Conservation (phyloP, 2,888 invertebrate species). For the Tenodera sinensis region DNA sequence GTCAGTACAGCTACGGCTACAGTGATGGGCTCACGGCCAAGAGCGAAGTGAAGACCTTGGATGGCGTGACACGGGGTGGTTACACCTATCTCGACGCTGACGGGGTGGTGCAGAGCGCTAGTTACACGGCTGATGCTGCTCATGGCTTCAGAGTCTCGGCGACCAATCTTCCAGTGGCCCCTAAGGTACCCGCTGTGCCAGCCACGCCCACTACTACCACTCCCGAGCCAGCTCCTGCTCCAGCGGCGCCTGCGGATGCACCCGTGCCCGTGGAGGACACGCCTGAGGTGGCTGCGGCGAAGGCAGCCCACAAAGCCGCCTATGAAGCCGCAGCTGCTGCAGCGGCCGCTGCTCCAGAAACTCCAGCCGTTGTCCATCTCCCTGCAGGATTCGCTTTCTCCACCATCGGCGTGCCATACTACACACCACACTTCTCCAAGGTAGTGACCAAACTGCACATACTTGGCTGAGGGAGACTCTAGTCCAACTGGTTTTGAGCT, state of each 20-base stretch:
- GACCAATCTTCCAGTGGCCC: conserved; percentile 40
- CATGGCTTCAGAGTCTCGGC: conserved; percentile 40
- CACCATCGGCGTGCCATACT: conserved; percentile 37
- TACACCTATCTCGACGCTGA: conserved; percentile 60
- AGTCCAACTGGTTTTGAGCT: neutral
- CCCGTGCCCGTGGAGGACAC: conserved; percentile 16
- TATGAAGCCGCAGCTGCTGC: conserved; percentile 32
- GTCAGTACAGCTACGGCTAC: conserved; percentile 46
- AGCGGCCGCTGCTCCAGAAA: conserved; percentile 37
- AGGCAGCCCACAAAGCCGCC: conserved; percentile 47
- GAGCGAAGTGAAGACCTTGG: conserved; percentile 47
- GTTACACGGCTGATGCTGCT: conserved; percentile 37
- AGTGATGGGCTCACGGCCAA: conserved; percentile 34
- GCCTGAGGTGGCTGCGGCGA: neutral
- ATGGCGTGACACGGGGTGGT: conserved; percentile 58
- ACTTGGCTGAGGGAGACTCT: neutral
- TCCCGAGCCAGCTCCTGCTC: conserved; percentile 10
- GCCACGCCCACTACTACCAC: conserved; percentile 46
- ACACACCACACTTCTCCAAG: conserved; percentile 36
- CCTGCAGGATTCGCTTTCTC: conserved; percentile 15
- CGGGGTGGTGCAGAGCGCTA: conserved; percentile 42
- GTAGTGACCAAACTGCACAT: neutral
- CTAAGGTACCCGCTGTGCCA: conserved; percentile 53
- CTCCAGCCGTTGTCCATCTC: conserved; percentile 42
- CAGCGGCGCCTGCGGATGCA: conserved; percentile 1